Evolutionary conservation across 2,113 vertebrate genomes (phyloP).

Genomic region (Gallinago media): DNA sequence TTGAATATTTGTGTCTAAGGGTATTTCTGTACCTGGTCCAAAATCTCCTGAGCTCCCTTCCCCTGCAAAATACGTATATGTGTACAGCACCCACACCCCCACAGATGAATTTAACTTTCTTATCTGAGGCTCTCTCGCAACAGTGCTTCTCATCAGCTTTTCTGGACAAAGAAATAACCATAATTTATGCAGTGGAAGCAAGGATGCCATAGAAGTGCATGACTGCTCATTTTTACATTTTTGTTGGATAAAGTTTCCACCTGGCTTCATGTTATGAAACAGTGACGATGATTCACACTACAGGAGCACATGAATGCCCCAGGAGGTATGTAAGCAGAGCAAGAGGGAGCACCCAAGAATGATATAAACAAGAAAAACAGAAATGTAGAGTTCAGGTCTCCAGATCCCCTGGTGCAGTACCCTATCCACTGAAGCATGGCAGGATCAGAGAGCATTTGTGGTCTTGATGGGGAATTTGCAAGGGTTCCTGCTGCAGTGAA

Average conservation of each 20-base stretch:
- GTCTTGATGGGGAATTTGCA: not conserved
- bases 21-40: not conserved
- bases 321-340: not conserved
- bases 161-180: not conserved
- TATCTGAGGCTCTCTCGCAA: not conserved
- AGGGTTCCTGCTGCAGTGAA: not conserved
- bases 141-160: not conserved
- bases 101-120: not conserved
- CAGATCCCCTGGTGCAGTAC: not conserved
- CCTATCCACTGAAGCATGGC: not conserved
- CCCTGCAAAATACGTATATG: not conserved
- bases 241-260: not conserved
- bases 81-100: not conserved
- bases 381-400: not conserved
- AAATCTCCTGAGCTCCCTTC: not conserved
- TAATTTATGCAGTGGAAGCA: not conserved
- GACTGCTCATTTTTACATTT: not conserved
- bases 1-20: not conserved
- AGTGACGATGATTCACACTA: not conserved
- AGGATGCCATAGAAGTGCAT: not conserved
- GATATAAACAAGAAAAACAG: not conserved
- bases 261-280: not conserved
- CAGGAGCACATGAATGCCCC: not conserved
- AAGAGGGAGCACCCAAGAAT: not conserved
- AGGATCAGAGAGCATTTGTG: not conserved